Conservation (phyloP, 2,113 vertebrate species). For the Deroptyus accipitrinus region DNA sequence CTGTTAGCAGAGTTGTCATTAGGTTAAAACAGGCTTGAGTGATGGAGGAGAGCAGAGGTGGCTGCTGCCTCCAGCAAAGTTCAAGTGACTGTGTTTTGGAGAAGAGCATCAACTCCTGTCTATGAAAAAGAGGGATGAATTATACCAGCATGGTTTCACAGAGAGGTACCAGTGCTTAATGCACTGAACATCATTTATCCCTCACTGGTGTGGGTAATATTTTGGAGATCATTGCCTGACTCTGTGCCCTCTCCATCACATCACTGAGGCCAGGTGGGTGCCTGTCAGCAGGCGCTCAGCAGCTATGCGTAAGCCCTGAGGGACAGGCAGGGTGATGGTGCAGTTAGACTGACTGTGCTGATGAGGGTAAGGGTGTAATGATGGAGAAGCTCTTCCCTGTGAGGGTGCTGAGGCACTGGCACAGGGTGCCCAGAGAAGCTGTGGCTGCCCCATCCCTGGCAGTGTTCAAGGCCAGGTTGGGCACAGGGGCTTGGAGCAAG, state of each 20-base stretch:
- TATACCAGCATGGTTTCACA: background rate
- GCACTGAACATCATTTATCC: background rate
- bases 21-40: constrained; percentile 32
- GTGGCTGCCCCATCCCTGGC: background rate
- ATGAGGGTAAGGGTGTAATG: no score
- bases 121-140: background rate
- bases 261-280: background rate
- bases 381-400: background rate
- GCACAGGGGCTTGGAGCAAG: background rate
- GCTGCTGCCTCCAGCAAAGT: background rate
- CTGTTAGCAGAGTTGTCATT: constrained; percentile 37
- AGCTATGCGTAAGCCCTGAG: background rate
- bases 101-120: background rate
- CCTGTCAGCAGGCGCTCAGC: background rate
- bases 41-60: constrained; percentile 6
- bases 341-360: accelerated
- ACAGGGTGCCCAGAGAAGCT: background rate
- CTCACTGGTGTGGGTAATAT: background rate
- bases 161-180: background rate
- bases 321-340: background rate
- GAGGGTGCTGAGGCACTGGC: background rate
- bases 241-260: no score
- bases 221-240: background rate
- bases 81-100: constrained; percentile 14
- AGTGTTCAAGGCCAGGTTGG: no score